Conservation (phyloP, 2,888 invertebrate genomes). For the Nudaria mundana region DNA sequence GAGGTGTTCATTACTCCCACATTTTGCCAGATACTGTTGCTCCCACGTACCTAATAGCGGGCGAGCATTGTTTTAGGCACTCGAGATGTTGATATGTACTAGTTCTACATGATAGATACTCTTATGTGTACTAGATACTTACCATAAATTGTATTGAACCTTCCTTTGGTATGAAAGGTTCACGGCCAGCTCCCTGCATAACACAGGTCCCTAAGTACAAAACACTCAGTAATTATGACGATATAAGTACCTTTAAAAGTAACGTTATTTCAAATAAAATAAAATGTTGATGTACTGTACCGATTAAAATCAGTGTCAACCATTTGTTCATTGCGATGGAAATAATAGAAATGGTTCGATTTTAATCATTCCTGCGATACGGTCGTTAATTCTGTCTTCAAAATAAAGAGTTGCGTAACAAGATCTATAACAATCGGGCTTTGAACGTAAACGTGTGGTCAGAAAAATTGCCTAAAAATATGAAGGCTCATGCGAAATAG, state of each 20-base stretch:
- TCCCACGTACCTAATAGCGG: too few relatives aligned
- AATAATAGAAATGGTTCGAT: slow-evolving; percentile 11
- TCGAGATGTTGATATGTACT: too few relatives aligned
- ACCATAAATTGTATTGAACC: slow-evolving; percentile 55
- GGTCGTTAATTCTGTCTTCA: slow-evolving; percentile 29
- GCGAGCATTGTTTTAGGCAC: too few relatives aligned
- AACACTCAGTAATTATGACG: neutral
- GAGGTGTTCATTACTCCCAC: too few relatives aligned
- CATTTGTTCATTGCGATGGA: slow-evolving; percentile 43
- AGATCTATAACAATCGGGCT: slow-evolving; percentile 2
- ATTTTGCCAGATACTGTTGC: too few relatives aligned
- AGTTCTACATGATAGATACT: too few relatives aligned
- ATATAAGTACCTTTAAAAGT: slow-evolving; percentile 1
- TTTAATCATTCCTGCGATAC: slow-evolving; percentile 27
- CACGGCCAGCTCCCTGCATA: slow-evolving; percentile 36
- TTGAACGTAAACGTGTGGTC: neutral
- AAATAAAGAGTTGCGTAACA: slow-evolving; percentile 18
- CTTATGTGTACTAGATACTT: too few relatives aligned
- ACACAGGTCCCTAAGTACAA: slow-evolving; percentile 29
- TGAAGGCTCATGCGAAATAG: too few relatives aligned
- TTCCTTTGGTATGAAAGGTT: slow-evolving; percentile 48
- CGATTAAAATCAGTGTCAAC: slow-evolving; percentile 36
- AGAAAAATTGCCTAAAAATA: too few relatives aligned
- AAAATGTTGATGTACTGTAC: slow-evolving; percentile 22
- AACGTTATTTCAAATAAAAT: slow-evolving; percentile 5